phyloP scores from a whole-genome alignment of 2,113 vertebrate genomes.

The Percopsis transmontana region DNA sequence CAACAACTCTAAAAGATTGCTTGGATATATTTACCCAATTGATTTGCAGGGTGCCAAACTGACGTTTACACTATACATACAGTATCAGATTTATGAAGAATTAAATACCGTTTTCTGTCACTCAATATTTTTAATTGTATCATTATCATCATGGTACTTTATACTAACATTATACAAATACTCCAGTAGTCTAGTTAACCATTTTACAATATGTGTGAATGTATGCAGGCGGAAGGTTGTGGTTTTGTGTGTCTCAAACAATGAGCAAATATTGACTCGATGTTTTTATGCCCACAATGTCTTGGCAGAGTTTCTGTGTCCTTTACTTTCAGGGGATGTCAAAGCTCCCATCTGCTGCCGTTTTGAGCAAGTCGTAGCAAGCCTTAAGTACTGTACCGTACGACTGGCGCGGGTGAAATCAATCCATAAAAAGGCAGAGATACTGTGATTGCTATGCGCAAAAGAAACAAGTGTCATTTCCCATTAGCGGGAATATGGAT shows the following conservation, averaged over 20 bases:
- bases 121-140: constrained; percentile 30
- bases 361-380: constrained; percentile 50
- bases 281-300: constrained; percentile 14
- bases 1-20: constrained; percentile 12
- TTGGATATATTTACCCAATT: constrained; percentile 41
- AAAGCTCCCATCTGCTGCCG: constrained; percentile 13
- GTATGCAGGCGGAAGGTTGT: not conserved
- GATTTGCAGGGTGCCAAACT: constrained; percentile 43
- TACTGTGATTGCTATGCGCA: constrained; percentile 36
- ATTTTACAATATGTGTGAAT: not conserved
- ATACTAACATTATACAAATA: constrained; percentile 21
- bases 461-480: constrained; percentile 70
- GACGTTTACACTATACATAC: constrained; percentile 42
- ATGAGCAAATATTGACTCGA: constrained; percentile 21
- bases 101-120: constrained; percentile 50
- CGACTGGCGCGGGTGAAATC: constrained; percentile 57
- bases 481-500: constrained; percentile 65
- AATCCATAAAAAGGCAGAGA: constrained; percentile 55
- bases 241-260: not conserved
- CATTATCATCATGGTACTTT: constrained; percentile 38
- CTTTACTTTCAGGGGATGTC: not conserved
- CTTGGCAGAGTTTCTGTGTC: not conserved
- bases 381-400: constrained; percentile 27
- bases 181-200: not conserved
- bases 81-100: constrained; percentile 37